Evolutionary conservation across 2,113 vertebrate species (phyloP).

Genomic region (Meriones unguiculatus): DNA sequence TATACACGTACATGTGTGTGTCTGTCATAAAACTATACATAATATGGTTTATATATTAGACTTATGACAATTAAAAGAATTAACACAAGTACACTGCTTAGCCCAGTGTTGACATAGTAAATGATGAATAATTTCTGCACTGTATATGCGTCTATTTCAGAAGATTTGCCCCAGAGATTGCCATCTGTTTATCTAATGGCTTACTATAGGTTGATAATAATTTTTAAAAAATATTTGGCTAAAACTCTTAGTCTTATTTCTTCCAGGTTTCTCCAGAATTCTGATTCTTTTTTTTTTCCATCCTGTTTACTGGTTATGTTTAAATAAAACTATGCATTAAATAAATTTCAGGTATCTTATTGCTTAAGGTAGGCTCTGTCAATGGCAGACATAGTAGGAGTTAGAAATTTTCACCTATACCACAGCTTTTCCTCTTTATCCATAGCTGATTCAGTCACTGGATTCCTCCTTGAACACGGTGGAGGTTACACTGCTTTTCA

Average conservation of each 20-base stretch:
- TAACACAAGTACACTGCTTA: not conserved
- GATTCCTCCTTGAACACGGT: not conserved
- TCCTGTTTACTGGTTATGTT: not conserved
- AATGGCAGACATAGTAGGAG: not conserved
- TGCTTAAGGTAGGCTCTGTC: not conserved
- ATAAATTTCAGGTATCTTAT: not conserved
- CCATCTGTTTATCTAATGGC: not conserved
- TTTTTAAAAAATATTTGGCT: not conserved
- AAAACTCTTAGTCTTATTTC: not conserved
- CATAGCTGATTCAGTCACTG: not conserved
- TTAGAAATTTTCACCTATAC: not conserved
- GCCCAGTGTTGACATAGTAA: not conserved
- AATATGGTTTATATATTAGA: not conserved
- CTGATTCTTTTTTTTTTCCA: not conserved
- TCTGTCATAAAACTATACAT: not conserved
- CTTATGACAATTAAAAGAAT: not conserved
- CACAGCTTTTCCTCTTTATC: not conserved
- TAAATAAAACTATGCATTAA: not conserved
- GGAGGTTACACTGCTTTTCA: not conserved
- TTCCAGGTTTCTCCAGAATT: not conserved
- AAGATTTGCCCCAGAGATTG: not conserved
- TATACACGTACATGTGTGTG: not conserved
- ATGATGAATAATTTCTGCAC: not conserved
- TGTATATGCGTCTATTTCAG: not conserved
- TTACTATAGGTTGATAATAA: slow-evolving; percentile 5